A percentile compares a stretch with the other conserved stretches of the same genome.
Conservation (phyloP, 2,797 vertebrate genomes). For the Enteromius unitaeniatus region DNA sequence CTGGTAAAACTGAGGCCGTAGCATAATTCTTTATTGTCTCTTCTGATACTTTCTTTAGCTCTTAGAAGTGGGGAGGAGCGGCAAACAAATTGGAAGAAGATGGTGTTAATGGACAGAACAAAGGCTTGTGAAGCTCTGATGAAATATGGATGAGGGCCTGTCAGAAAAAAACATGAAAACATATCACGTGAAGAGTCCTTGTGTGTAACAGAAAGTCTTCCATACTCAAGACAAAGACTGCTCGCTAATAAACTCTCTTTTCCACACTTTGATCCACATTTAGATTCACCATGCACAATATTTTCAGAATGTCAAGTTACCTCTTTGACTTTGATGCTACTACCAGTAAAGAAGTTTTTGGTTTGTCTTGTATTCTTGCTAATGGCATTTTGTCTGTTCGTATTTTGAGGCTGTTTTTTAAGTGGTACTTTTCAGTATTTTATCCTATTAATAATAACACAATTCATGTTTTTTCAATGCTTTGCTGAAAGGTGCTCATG, state of each 20-base stretch:
- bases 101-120: constrained; percentile 61
- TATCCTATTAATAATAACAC: neutral
- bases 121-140: constrained; percentile 55
- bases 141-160: constrained; percentile 59
- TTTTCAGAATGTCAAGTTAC: constrained; percentile 12
- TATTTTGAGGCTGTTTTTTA: neutral
- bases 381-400: neutral
- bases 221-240: constrained; percentile 29
- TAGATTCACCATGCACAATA: neutral
- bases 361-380: neutral
- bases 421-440: neutral
- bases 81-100: constrained; percentile 35
- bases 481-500: neutral
- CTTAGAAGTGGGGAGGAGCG: constrained; percentile 15
- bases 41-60: constrained; percentile 40
- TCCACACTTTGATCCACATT: constrained; percentile 37
- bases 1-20: neutral
- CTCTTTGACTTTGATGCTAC: constrained; percentile 5
- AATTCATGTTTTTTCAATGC: neutral
- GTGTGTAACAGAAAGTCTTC: constrained; percentile 30
- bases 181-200: constrained; percentile 56
- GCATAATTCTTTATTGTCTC: neutral
- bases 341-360: constrained; percentile 1
- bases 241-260: constrained; percentile 60
- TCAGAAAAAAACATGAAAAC: constrained; percentile 57